A percentile compares a stretch with the other conserved stretches of the same genome.
Conservation (phyloP, 2,113 vertebrate species). For the Prinia subflava region DNA sequence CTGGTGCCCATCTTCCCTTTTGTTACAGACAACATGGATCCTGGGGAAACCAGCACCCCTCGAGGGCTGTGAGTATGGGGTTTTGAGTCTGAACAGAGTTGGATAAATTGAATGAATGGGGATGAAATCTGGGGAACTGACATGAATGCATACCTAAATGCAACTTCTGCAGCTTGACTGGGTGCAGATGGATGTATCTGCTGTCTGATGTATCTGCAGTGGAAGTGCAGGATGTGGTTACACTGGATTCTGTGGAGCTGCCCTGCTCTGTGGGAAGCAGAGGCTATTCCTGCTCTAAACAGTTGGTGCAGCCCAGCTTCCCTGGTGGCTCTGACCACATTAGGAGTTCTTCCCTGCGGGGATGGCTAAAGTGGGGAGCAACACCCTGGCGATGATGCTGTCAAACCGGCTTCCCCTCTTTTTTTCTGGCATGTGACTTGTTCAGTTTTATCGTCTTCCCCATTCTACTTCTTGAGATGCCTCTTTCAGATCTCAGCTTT, state of each 20-base stretch:
- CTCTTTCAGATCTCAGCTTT: neutral
- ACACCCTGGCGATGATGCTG: neutral
- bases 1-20: neutral
- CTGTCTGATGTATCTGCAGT: neutral
- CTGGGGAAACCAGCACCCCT: neutral
- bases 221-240: rapidly evolving
- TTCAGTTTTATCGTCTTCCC: neutral
- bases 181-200: neutral
- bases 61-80: rapidly evolving
- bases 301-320: neutral
- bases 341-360: neutral
- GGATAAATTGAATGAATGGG: neutral
- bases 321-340: neutral
- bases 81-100: neutral
- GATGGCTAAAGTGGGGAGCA: neutral
- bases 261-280: neutral
- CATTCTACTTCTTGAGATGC: neutral
- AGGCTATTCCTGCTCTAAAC: neutral
- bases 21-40: neutral
- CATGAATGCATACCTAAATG: neutral
- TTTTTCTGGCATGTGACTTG: neutral
- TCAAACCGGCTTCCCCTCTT: neutral
- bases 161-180: neutral
- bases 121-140: neutral
- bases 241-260: neutral